Evolutionary conservation across 2,888 invertebrate genomes (phyloP).

Genomic region (Lasioglossum oenotherae): DNA sequence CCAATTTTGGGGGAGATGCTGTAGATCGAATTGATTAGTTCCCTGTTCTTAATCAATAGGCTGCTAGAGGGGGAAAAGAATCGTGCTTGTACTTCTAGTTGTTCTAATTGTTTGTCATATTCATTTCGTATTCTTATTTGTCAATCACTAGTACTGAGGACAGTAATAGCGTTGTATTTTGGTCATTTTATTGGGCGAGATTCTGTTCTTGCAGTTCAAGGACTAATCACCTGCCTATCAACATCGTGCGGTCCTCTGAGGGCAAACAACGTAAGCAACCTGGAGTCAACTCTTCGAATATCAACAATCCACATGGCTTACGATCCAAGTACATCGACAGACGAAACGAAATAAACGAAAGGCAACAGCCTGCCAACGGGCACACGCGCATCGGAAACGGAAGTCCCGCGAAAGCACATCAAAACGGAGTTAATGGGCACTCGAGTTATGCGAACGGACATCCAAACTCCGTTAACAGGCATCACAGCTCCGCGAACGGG

Average conservation of each 20-base stretch:
- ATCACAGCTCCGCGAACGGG: constrained; percentile 14
- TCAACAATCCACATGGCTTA: constrained; percentile 80
- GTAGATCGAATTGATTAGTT: neutral
- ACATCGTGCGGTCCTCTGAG: constrained; percentile 70
- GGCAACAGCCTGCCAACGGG: constrained; percentile 24
- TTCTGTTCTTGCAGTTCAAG: constrained; percentile 77
- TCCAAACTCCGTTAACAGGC: constrained; percentile 34
- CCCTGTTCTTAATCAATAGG: neutral
- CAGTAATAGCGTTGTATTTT: neutral
- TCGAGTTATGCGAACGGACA: constrained; percentile 26
- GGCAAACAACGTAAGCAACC: constrained; percentile 58
- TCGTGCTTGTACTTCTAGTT: constrained; percentile 7
- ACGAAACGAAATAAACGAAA: constrained; percentile 51
- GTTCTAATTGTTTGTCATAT: constrained; percentile 3
- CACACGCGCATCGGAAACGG: constrained; percentile 34
- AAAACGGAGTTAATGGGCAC: constrained; percentile 34
- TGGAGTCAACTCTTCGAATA: constrained; percentile 74
- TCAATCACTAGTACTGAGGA: constrained; percentile 30
- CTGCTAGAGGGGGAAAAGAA: neutral
- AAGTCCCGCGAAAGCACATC: constrained; percentile 22
- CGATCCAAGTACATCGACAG: constrained; percentile 63
- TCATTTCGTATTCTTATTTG: constrained; percentile 11
- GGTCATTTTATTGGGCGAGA: neutral
- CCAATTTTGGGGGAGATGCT: neutral
- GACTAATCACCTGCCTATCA: constrained; percentile 80